Base-by-base conservation (phyloP, 2,888 invertebrate genomes). In the Ferdinandea cuprea region DNA sequence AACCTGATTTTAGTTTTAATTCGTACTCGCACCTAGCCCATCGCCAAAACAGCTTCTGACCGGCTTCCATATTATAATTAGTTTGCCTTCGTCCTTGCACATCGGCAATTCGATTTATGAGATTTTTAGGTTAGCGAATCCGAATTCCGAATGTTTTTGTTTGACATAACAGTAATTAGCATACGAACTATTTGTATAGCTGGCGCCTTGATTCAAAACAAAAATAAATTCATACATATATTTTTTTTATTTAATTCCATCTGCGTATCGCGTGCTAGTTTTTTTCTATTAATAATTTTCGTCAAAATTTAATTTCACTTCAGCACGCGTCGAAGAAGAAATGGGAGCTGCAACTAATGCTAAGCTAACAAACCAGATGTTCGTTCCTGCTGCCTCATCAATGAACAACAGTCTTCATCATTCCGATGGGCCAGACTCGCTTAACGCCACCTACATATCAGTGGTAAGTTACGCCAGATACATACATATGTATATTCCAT, bases 401-500 rank as follows among this genome's bases (percentile, higher is more conserved):
- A 89, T 89, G 78, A 87, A 88, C 85, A 86, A 85, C 28, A 85
- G 88, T 87, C 63, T 73, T 48, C 85, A 85, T 85, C 88, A 88
- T 85, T 88, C 86, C 85, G 89, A 89, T 79, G 90, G 91, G 52
- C 90, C 91, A 65, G 90, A 91, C 86, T 92, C 92, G 17, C 87
- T 93, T 78, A 92, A 93, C 87, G 93, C 95, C 83, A 95, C 95
- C 65, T 95, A 95, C 88, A 94, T 95, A 85, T 94, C 95, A 85
- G 95, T 95, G 92, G 95, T 95, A 92, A 93, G 94, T 92, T 69
- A 28, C 19, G 8, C 15, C 15, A 52, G 37, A 50, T 37, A 5
- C 5, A 25, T 32, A 1, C 1, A 1, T 30, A 13, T 7, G n/a
- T n/a, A n/a, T n/a, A n/a, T n/a, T n/a, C n/a, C n/a, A 7, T 25